Evolutionary conservation across 2,113 vertebrate species (phyloP).

Genomic region (Engystomops pustulosus): DNA sequence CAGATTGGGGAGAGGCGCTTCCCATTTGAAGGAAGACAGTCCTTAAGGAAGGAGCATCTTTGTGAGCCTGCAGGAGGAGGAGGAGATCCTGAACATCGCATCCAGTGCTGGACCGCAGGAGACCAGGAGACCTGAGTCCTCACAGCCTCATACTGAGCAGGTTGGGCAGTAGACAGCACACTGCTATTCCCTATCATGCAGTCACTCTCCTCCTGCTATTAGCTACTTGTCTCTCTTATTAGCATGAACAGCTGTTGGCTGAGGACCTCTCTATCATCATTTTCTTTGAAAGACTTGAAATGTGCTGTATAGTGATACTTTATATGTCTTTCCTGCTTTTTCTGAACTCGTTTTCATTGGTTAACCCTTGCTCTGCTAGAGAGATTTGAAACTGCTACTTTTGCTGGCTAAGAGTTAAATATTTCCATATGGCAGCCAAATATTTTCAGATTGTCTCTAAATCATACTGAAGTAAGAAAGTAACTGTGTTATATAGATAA

Average conservation of each 20-base stretch:
- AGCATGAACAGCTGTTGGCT: not conserved
- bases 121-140: constrained; percentile 7
- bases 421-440: too few species aligned
- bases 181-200: not conserved
- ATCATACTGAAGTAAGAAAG: not conserved
- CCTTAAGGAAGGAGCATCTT: constrained; percentile 71
- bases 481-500: not conserved
- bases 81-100: constrained; percentile 63
- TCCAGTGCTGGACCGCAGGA: constrained; percentile 43
- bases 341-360: not conserved
- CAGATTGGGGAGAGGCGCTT: constrained; percentile 80
- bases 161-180: not conserved
- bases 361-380: not conserved
- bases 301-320: too few species aligned
- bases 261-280: not conserved
- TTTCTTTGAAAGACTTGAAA: not conserved
- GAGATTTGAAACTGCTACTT: not conserved
- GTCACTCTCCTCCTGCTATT: not conserved
- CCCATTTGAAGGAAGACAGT: constrained; percentile 84
- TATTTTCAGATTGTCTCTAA: not conserved
- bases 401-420: too few species aligned
- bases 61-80: constrained; percentile 49
- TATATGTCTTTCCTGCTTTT: too few species aligned
- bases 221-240: not conserved
- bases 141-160: not conserved